phyloP scores from a whole-genome alignment of 2,113 vertebrate species.

The Lasiurus borealis region DNA sequence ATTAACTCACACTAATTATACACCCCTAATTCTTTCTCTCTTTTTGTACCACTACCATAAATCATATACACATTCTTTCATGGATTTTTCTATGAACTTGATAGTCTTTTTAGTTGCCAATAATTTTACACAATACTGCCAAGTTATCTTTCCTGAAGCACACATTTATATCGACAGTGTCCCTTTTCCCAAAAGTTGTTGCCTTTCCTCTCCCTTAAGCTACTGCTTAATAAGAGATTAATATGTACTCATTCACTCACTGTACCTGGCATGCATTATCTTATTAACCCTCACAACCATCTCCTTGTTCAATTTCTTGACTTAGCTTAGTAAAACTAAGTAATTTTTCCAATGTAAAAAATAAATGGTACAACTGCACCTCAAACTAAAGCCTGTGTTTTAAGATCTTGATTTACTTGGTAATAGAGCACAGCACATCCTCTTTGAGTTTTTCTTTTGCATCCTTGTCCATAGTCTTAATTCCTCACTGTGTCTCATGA shows the following conservation, averaged over 20 bases:
- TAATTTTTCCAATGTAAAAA: constrained; percentile 2
- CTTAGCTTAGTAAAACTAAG: constrained; percentile 33
- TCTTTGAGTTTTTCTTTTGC: background rate
- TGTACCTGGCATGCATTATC: background rate
- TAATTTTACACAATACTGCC: constrained; percentile 5
- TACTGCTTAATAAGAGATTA: background rate
- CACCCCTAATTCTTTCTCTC: background rate
- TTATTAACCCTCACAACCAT: constrained; percentile 41
- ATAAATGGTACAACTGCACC: background rate
- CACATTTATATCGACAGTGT: background rate
- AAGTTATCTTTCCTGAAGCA: constrained; percentile 35
- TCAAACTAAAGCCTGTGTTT: background rate
- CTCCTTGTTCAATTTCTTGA: constrained; percentile 17
- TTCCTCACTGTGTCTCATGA: background rate
- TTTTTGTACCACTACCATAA: constrained; percentile 26
- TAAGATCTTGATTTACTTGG: constrained; percentile 12
- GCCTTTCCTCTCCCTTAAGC: constrained; percentile 5
- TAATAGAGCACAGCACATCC: constrained; percentile 1
- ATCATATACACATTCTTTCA: background rate
- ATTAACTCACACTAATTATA: background rate
- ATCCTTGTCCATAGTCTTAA: background rate
- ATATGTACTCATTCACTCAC: background rate
- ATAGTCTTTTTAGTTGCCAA: background rate
- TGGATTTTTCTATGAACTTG: constrained; percentile 6
- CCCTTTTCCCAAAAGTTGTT: constrained; percentile 24